These are phyloP conservation scores for Phaedon cochleariae DNA, from an alignment of 2,888 invertebrate species.

Conservation along the genomic window DNA sequence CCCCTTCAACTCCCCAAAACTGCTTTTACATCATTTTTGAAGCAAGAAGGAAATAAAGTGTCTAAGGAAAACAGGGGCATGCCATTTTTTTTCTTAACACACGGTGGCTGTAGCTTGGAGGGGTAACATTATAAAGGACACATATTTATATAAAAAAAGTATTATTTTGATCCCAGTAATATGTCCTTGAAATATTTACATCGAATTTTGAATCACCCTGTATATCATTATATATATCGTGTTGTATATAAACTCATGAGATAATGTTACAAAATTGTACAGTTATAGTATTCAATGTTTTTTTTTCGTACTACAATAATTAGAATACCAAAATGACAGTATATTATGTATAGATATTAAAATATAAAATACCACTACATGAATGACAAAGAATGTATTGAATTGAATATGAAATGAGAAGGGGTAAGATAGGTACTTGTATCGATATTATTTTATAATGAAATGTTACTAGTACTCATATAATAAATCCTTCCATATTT, in stretches of 20 bases:
- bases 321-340: slow-evolving; percentile 11
- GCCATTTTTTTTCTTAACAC: too few species aligned
- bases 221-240: neutral
- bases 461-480: slow-evolving; percentile 27
- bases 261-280: slow-evolving; percentile 27
- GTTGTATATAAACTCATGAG: slow-evolving; percentile 11
- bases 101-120: too few species aligned
- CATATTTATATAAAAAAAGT: too few species aligned
- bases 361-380: slow-evolving; percentile 14
- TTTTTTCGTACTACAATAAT: slow-evolving; percentile 29
- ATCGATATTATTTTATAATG: slow-evolving; percentile 27
- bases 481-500: slow-evolving; percentile 25
- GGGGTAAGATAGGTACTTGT: slow-evolving; percentile 2
- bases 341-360: slow-evolving; percentile 18
- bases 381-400: too few species aligned
- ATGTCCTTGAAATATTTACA: too few species aligned
- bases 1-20: too few species aligned
- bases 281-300: slow-evolving; percentile 21
- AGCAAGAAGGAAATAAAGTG: too few species aligned
- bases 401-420: neutral
- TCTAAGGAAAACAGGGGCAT: too few species aligned
- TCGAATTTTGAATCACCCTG: too few species aligned
- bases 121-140: too few species aligned
- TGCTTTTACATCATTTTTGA: too few species aligned
- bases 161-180: too few species aligned